Percentiles rank a stretch among this genome's conserved stretches.
phyloP scores from a whole-genome alignment of 1,140 invertebrate genomes.

The Cydia strobilella region DNA sequence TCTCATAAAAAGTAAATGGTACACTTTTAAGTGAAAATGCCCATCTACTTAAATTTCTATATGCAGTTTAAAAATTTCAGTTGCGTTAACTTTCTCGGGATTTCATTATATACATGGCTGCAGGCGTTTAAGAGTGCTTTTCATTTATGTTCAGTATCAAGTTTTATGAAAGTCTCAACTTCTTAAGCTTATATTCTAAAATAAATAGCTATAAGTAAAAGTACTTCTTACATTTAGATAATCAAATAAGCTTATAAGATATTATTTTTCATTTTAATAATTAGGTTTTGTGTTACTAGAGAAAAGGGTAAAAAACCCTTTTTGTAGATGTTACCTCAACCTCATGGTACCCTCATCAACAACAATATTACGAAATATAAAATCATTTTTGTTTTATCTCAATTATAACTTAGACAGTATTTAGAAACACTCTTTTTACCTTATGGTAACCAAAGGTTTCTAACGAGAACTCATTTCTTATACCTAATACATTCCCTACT shows the following conservation, averaged over 20 bases:
- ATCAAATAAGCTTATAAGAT: neutral
- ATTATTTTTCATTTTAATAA: neutral
- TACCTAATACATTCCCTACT: neutral
- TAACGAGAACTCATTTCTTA: neutral
- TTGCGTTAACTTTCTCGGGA: too few relatives aligned
- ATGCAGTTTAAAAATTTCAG: too few relatives aligned
- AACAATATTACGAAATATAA: slow-evolving; percentile 34
- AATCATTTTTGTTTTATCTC: slow-evolving; percentile 17
- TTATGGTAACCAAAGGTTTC: neutral
- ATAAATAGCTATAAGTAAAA: too few relatives aligned
- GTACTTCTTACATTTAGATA: neutral
- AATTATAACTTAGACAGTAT: neutral
- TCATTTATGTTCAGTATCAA: too few relatives aligned
- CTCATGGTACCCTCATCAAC: slow-evolving; percentile 47
- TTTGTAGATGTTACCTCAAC: slow-evolving; percentile 27
- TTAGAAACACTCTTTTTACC: neutral
- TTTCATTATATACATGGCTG: too few relatives aligned
- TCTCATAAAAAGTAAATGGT: too few relatives aligned
- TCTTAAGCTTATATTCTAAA: too few relatives aligned
- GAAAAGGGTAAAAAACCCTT: neutral
- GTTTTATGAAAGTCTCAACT: too few relatives aligned
- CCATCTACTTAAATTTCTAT: too few relatives aligned
- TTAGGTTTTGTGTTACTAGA: slow-evolving; percentile 8
- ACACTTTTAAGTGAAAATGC: too few relatives aligned
- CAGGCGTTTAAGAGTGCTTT: too few relatives aligned